Evolutionary conservation across 2,888 invertebrate genomes (phyloP), one percentile per base, ranked within the genome.

Genomic region (Luffia ferchaultella): DNA sequence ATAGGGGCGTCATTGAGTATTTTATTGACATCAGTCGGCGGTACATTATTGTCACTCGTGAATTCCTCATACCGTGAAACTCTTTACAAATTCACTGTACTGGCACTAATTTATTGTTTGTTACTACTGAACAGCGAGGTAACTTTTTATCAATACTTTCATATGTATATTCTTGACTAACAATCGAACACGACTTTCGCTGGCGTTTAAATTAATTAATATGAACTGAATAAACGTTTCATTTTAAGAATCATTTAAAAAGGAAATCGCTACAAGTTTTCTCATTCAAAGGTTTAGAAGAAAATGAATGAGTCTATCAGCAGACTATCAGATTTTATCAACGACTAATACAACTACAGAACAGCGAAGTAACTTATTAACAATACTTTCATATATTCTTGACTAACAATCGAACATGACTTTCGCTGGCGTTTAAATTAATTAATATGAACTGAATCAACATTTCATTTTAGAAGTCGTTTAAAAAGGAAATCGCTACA

Each of bases 11-110:
- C 67, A 58, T 58, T 64, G 64, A 72, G 76, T 77, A 77, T 78
- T 76, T 69, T 71, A 74, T 72, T 72, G 75, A 73, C 72, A 71
- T 61, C 67, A n/a, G 30, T 30, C 30, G 30, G 5, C 30, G 12
- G 30, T 12, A 3, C 30, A 12, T 30, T 30, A 30, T 30, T 30
- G 30, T 30, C 30, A 30, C n/a, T 7, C 30, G 30, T 12, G 30
- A 30, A 12, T 30, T n/a, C n/a, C n/a, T n/a, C n/a, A 30, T 30
- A 30, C 3, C 3, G 30, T 30, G 30, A 12, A 30, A 74, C 75
- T 76, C 74, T 75, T 74, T 71, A 76, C 73, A 64, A 72, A 75
- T 74, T 70, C 71, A 71, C 70, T 74, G 46, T 60, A 64, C 65
- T 66, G 68, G 68, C 68, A 70, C 72, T 64, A 72, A 73, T 74